Evolutionary conservation across 2,797 vertebrate genomes (phyloP), one percentile per base, ranked within the genome.

Genomic region (Notolabrus celidotus): DNA sequence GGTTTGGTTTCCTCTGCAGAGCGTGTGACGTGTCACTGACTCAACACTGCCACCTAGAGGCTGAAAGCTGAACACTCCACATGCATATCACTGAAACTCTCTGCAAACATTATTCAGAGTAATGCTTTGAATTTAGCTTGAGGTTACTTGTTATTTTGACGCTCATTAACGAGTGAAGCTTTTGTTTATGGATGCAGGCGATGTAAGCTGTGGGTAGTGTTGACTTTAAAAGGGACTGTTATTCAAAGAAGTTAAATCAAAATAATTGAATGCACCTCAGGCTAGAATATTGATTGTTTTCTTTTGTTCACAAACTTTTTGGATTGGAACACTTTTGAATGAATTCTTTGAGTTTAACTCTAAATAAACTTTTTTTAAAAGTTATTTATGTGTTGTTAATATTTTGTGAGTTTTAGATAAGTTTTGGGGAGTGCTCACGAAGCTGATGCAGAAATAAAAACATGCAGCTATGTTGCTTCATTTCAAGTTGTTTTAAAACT

Each of bases 11-110:
- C 10, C 49, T 63, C 41, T 27, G 10, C 17, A 38, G 38, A 64
- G 23, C 10, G 22, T 66, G 22, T 31, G 36, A 2, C 0, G 20
- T 42, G 82, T 88, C 72, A 33, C 86, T 91, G 90, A 84, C 74
- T 83, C 92, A 93, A 93, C 85, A 93, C 85, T 91, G 92, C 93
- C 94, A 91, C 90, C 94, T 65, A 92, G 71, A 88, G 94, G 41
- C 67, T 16, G 42, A 68, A 66, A 19, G 33, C 7, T 33, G 71
- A 80, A 80, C 66, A 58, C 38, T 3, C n/a, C 6, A 41, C 25
- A 7, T 7, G 39, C 1, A 62, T 58, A 7, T 58, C 10, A 15
- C 27, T 54, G 22, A 42, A 3, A 25, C 41, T 45, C 53, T 25
- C 14, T 45, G 1, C 10, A 60, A 42, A 42, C 5, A 51, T 41